Evolutionary conservation across 1,140 invertebrate species (phyloP), one percentile per base, ranked within the genome.

Genomic region (Probaryconus sp.): DNA sequence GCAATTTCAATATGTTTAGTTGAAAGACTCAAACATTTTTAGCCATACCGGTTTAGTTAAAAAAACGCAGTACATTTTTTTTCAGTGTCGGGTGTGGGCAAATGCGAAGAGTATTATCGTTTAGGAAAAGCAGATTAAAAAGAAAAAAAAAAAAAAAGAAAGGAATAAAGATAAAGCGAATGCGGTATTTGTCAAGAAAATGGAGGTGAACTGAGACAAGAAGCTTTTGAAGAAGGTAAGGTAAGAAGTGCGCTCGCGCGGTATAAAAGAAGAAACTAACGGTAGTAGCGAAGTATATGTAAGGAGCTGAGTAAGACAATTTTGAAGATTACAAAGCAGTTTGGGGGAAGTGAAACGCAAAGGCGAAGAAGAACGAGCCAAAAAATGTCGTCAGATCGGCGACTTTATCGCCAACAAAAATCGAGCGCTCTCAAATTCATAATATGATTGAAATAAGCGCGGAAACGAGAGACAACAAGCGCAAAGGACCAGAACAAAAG

Each of bases 371-470:
- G n/a, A 43, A 67, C 48, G 30, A 56, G 33, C 18, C 42, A 40
- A 56, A 67, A 67, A 67, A 48, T 53, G 28, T 33, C 48, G 33
- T 37, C 42, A 38, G 20, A 43, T 28, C 45, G 60, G 26, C 48
- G 33, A 56, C 13, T 56, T 67, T 56, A 35, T 28, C 18, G 43
- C 58, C 45, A 43, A 68, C 43, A 53, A 68, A 65, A 58, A 58
- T 68, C 51, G 28, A 58, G 53, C 26, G 26, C 37, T 68, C 53
- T 50, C 18, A 68, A 68, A 68, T 68, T 68, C 37, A 58, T 58
- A 68, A 58, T 58, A 21, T 58, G 43, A 68, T 51, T 68, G 64
- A 68, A 68, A 51, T 68, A 68, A 68, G 53, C 64, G 64, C 45
- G 53, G 53, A 68, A 60, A 58, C 53, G 30, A 68, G n/a, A n/a